These are phyloP conservation scores for Linurgus olivaceus DNA, from an alignment of 2,797 vertebrate species.

Conservation along the genomic window DNA sequence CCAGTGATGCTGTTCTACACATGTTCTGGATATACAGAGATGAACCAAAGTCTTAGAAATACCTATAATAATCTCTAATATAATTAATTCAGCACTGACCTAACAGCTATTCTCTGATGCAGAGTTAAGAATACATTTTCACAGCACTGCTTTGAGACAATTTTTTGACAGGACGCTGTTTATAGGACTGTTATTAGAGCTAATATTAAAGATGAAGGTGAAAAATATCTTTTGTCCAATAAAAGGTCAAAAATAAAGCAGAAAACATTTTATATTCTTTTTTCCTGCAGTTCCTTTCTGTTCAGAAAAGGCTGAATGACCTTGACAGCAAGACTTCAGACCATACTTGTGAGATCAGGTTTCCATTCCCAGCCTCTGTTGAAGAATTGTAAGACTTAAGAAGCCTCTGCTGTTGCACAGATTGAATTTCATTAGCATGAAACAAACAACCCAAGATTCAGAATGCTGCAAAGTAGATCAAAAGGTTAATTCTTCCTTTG, in stretches of 20 bases:
- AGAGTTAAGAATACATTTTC: not conserved
- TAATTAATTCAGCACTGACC: not conserved
- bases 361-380: not conserved
- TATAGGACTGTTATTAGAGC: not conserved
- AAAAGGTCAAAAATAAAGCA: not conserved
- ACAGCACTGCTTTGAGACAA: not conserved
- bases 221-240: not conserved
- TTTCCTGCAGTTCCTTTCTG: not conserved
- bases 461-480: conserved; percentile 46
- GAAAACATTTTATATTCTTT: not conserved
- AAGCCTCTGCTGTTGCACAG: not conserved
- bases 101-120: not conserved
- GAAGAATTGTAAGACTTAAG: conserved; percentile 30
- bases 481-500: conserved; percentile 58
- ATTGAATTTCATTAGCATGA: conserved; percentile 53
- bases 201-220: not conserved
- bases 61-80: not conserved
- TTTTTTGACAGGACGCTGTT: not conserved
- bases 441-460: conserved; percentile 47
- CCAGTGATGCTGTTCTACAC: not conserved
- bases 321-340: not conserved
- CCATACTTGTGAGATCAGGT: not conserved
- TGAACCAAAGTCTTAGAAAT: not conserved
- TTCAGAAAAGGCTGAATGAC: not conserved
- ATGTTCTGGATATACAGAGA: not conserved